Evolutionary conservation across 2,113 vertebrate genomes (phyloP), one percentile per base, ranked within the genome.

Genomic region (Ctenodactylus gundi): DNA sequence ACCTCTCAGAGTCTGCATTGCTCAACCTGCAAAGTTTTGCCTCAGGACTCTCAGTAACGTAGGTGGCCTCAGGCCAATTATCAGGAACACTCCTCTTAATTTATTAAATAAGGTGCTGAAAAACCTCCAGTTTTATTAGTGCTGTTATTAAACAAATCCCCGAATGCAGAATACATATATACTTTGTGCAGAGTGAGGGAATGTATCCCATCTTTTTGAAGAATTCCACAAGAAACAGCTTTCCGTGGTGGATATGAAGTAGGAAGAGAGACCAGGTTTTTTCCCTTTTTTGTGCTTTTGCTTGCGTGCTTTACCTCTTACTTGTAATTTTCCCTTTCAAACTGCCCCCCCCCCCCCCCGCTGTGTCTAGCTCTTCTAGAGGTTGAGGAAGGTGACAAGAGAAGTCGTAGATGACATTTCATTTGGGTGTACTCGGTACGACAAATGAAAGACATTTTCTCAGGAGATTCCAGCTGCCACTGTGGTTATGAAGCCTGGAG

Each of bases 401-500:
- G 67, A 88, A 91, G 34, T 60, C 0, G 64, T 7, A 27, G 62
- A 95, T n/a, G n/a, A 76, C 13, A 67, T 41, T 88, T 88, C 77
- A 2, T 90, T 90, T 73, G 60, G 91, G 15, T 77, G 14, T 83
- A 83, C 89, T 27, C 81, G 68, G 36, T 62, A 29, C 88, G 90
- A 94, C 18, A 90, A 62, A 91, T 41, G 73, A n/a, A 8, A 15
- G 49, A 44, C 89, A 53, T 15, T 92, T 94, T 2, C 41, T 92
- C 31, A 18, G 31, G 51, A 87, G 46, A 41, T 72, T 44, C 12
- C 49, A 86, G 81, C 93, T 68, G 76, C 75, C 36, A 55, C 13
- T 92, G 77, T n/a, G 1, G 76, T 97, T 94, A 89, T 25, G 68
- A 96, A 94, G 23, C 55, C 80, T 84, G 21, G 57, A 41, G 29